Conservation (phyloP, 2,888 invertebrate species). For the Agriotes lineatus region DNA sequence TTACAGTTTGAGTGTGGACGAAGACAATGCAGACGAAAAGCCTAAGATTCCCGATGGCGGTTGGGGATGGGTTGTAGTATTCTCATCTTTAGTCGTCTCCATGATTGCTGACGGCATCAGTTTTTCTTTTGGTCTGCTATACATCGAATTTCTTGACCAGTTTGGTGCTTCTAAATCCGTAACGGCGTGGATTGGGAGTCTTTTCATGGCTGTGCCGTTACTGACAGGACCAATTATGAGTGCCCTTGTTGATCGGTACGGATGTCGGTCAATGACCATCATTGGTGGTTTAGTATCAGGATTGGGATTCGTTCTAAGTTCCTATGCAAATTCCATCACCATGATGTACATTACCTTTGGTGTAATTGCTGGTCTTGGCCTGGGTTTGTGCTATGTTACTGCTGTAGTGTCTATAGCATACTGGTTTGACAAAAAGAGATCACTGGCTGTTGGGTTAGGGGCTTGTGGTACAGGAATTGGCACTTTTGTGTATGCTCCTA, state of each 20-base stretch:
- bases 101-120: conserved; percentile 94
- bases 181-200: conserved; percentile 91
- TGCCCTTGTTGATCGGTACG: conserved; percentile 86
- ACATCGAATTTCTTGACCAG: conserved; percentile 84
- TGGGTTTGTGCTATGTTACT: conserved; percentile 88
- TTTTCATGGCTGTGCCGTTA: conserved; percentile 91
- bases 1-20: conserved; percentile 44
- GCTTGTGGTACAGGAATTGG: conserved; percentile 92
- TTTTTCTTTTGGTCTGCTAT: conserved; percentile 92
- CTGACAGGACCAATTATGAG: conserved; percentile 87
- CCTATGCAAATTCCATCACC: conserved; percentile 78
- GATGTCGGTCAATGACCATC: conserved; percentile 67
- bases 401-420: conserved; percentile 93
- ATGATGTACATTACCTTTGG: conserved; percentile 89
- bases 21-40: conserved; percentile 59
- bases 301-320: conserved; percentile 82
- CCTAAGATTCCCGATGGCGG: conserved; percentile 83
- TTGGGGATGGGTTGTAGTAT: conserved; percentile 92
- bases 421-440: conserved; percentile 91
- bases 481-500: conserved; percentile 88
- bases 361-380: conserved; percentile 84
- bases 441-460: conserved; percentile 87
- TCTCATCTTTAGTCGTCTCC: conserved; percentile 86
- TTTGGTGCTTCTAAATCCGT: conserved; percentile 86
- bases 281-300: conserved; percentile 80